Evolutionary conservation across 2,888 invertebrate species (phyloP).

Genomic region (Meganola albula): DNA sequence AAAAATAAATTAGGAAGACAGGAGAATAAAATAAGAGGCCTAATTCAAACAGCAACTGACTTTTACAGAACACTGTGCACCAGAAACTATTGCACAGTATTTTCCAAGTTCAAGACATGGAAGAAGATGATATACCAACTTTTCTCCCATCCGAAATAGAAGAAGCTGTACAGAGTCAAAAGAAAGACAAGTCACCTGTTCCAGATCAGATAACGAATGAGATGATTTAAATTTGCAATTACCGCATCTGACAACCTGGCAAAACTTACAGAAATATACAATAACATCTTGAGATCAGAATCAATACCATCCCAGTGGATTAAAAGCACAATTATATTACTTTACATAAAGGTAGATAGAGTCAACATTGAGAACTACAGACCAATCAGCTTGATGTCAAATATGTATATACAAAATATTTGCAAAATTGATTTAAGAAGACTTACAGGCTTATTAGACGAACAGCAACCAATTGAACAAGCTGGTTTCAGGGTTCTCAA

Average conservation of each 20-base stretch:
- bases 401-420: background rate
- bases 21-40: background rate
- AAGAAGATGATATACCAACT: conserved; percentile 2
- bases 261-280: no score
- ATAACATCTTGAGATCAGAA: no score
- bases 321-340: background rate
- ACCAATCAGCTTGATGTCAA: no score
- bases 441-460: background rate
- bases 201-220: no score
- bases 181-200: conserved; percentile 2
- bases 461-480: background rate
- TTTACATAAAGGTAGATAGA: no score
- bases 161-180: conserved; percentile 1
- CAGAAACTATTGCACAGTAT: background rate
- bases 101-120: background rate
- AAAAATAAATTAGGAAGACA: conserved; percentile 1
- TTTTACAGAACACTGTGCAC: conserved; percentile 1
- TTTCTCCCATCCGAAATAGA: conserved; percentile 8
- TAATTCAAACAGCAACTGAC: conserved; percentile 2
- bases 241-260: no score
- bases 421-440: background rate
- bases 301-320: conserved; percentile 1
- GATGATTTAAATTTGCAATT: no score
- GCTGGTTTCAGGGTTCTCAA: background rate
- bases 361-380: background rate